A percentile compares a stretch with the other conserved stretches of the same genome.
phyloP scores from a whole-genome alignment of 2,797 vertebrate species.

The Ctenochaetus hawaiiensis region DNA sequence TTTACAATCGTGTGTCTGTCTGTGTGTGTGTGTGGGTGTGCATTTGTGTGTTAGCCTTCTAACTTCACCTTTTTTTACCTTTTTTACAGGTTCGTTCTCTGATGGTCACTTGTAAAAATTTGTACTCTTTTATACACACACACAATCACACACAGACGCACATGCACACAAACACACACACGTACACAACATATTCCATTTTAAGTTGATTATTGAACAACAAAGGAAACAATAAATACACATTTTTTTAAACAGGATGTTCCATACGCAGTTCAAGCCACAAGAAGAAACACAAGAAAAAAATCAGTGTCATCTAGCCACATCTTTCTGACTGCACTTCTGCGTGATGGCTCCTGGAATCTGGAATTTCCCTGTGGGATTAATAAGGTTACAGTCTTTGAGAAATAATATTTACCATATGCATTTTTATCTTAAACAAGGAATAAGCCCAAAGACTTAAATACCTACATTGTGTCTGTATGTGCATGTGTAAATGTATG shows the following conservation, averaged over 20 bases:
- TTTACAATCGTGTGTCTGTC: slow-evolving; percentile 25
- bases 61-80: slow-evolving; percentile 21
- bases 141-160: slow-evolving; percentile 11
- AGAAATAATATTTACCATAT: slow-evolving; percentile 80
- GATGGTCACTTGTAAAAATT: too few relatives aligned
- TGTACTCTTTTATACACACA: neutral
- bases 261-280: neutral
- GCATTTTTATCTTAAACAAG: slow-evolving; percentile 75
- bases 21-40: slow-evolving; percentile 12
- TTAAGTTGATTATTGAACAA: slow-evolving; percentile 12
- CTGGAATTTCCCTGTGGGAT: too few relatives aligned
- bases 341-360: too few relatives aligned
- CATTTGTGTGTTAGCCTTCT: slow-evolving; percentile 14
- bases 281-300: slow-evolving; percentile 1
- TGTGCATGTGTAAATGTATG: slow-evolving; percentile 30
- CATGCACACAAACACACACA: slow-evolving; percentile 7
- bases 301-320: neutral
- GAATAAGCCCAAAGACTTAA: slow-evolving; percentile 74
- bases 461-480: slow-evolving; percentile 21
- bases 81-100: slow-evolving; percentile 22
- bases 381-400: slow-evolving; percentile 38
- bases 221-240: slow-evolving; percentile 19
- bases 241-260: slow-evolving; percentile 19
- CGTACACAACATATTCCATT: neutral
- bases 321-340: too few relatives aligned